These are phyloP conservation scores for Lucinisca nassula DNA, from an alignment of 2,888 invertebrate genomes.

Conservation along the genomic window DNA sequence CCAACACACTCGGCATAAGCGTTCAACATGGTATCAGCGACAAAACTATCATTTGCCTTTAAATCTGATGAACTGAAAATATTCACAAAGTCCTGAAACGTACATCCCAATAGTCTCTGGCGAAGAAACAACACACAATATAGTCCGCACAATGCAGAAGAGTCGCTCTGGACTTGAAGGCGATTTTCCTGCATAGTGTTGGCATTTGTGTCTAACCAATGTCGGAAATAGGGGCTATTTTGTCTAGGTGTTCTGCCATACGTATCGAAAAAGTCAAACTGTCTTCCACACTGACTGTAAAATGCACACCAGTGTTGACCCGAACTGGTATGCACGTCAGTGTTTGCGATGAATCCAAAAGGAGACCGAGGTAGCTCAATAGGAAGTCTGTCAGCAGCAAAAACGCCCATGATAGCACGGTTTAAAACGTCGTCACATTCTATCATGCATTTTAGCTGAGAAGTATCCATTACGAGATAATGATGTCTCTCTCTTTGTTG, in stretches of 20 bases:
- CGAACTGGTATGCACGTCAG: conserved; percentile 18
- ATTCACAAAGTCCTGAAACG: conserved; percentile 11
- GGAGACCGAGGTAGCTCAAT: background rate
- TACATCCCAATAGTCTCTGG: conserved; percentile 27
- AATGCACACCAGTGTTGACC: conserved; percentile 42
- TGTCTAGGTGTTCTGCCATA: conserved; percentile 19
- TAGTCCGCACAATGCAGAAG: conserved; percentile 35
- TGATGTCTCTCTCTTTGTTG: conserved; percentile 26
- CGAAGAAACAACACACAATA: conserved; percentile 46
- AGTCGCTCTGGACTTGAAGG: conserved; percentile 31
- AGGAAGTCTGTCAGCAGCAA: conserved; percentile 15
- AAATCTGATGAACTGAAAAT: conserved; percentile 3
- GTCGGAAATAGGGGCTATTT: conserved; percentile 32
- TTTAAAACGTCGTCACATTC: conserved; percentile 7
- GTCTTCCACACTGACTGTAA: conserved; percentile 8
- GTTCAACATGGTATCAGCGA: background rate
- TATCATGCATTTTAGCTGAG: conserved; percentile 32
- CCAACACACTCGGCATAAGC: conserved; percentile 35
- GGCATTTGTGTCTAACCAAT: conserved; percentile 21
- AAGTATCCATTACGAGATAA: conserved; percentile 17
- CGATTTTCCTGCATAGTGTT: conserved; percentile 7
- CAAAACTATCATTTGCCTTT: conserved; percentile 27
- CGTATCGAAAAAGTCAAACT: conserved; percentile 41
- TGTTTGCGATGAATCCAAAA: conserved; percentile 36
- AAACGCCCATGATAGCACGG: background rate